Conservation (phyloP, 2,113 vertebrate species). For the Polypterus bichir region DNA sequence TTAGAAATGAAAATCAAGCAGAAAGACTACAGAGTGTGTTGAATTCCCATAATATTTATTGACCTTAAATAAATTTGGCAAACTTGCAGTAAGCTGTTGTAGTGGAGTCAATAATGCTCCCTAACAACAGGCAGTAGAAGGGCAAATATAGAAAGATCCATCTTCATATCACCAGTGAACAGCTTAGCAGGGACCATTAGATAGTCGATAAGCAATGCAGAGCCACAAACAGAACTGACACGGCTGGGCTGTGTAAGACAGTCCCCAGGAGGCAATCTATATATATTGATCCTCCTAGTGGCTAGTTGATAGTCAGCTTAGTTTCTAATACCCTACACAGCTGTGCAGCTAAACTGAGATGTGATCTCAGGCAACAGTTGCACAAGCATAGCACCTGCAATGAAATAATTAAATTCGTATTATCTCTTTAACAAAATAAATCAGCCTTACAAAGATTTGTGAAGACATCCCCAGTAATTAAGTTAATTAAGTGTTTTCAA, state of each 20-base stretch:
- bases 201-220: constrained; percentile 30
- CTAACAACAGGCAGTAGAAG: neutral
- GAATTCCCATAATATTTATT: constrained; percentile 20
- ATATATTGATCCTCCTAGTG: constrained; percentile 23
- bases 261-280: constrained; percentile 21
- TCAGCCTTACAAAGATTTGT: neutral
- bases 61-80: constrained; percentile 23
- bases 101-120: constrained; percentile 1
- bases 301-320: constrained; percentile 15
- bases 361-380: constrained; percentile 28
- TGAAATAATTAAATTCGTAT: constrained; percentile 16
- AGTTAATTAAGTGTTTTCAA: too few species aligned
- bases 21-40: constrained; percentile 6
- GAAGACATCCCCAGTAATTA: too few species aligned
- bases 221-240: constrained; percentile 20
- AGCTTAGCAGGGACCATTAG: constrained; percentile 30
- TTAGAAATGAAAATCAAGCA: too few species aligned
- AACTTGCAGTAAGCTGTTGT: neutral
- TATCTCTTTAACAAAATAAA: constrained; percentile 15
- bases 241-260: constrained; percentile 10
- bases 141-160: constrained; percentile 16
- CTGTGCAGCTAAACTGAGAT: constrained; percentile 12
- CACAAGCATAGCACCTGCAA: constrained; percentile 20
- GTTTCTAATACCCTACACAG: constrained; percentile 1
- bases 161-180: constrained; percentile 25